Evolutionary conservation across 2,113 vertebrate genomes (phyloP), one percentile per base, ranked within the genome.

Genomic region (Semicossyphus pulcher): DNA sequence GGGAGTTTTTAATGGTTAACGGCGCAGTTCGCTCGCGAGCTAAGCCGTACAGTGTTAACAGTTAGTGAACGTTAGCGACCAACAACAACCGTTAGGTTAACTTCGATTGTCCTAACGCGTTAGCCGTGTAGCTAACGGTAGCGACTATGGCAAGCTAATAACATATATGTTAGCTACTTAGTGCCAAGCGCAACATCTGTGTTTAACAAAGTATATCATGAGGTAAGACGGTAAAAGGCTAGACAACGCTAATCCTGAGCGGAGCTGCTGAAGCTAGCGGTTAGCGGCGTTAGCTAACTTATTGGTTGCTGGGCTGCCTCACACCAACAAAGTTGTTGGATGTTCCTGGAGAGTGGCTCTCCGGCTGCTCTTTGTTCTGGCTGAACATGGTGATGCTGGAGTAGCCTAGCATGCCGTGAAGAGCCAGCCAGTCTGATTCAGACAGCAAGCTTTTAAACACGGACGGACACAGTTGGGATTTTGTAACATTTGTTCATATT

Each of bases 301-400:
- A 47, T 14, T 61, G 75, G 71, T 66, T 1, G 60, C 73, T 31
- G 78, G 44, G 70, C 58, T 80, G 83, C 71, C 54, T 72, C 59
- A 23, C 41, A 80, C 34, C 78, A 83, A 85, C 86, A 88, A 91
- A 91, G 91, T 92, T 92, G 68, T 63, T 62, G 85, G 87, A 62
- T 84, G 87, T 81, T 91, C 89, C 81, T 34, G 68, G 77, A 87
- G 89, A 90, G 87, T 66, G 76, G 82, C 68, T 86, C 70, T n/a
- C 32, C 48, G 71, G 53, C 86, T 68, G 83, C 16, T 88, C 91
- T 92, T 92, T 92, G 91, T 92, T 92, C 90, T 90, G 83, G 20
- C 57, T 72, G 18, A 72, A 76, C 84, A 72, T 31, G 88, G 74
- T 29, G 85, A 45, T 66, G 66, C 61, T 41, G 72, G 61, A 53